Evolutionary conservation across 2,113 vertebrate species (phyloP), one percentile per base, ranked within the genome.

Genomic region (Raphicerus campestris): DNA sequence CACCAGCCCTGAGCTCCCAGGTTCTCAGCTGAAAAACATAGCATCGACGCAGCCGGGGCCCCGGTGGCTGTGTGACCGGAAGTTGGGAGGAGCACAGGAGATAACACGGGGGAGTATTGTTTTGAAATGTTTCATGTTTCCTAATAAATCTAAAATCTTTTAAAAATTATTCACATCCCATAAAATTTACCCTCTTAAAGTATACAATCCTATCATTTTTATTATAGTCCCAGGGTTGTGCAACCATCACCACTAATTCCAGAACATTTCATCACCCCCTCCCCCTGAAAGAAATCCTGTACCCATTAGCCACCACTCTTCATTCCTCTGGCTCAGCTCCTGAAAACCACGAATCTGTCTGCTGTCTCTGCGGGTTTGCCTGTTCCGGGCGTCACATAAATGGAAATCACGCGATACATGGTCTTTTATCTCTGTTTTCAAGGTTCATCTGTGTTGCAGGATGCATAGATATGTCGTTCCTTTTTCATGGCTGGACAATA

Each of bases 21-120:
- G 13, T 11, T 66, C 84, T 77, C 19, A 10, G 47, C 58, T 77
- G 47, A 45, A 7, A 28, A 73, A 22, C 42, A 2, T 10, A 24
- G 39, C 24, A 1, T 56, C 3, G 1, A 0, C 0, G 55, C 32
- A 6, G 0, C 51, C 39, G 35, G 26, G 35, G 26, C 26, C 60
- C 83, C 20, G 4, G 87, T 10, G 15, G 91, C 55, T 26, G 3
- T 24, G 60, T 63, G 77, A 32, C 78, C 11, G 3, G 28, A 51
- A 87, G 45, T 24, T n/a, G 42, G 16, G 24, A 80, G 22, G 42
- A 42, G 2, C 2, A 0, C 4, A 4, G 10, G 20, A 19, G 56
- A 16, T 35, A 32, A 35, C 35, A 45, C 6, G 0, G 2, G 11
- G 60, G 55, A 42, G 45, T 45, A 30, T 14, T 63, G 7, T 42